Evolutionary conservation across 2,113 vertebrate genomes (phyloP), one percentile per base, ranked within the genome.

Genomic region (Pseudonaja textilis): DNA sequence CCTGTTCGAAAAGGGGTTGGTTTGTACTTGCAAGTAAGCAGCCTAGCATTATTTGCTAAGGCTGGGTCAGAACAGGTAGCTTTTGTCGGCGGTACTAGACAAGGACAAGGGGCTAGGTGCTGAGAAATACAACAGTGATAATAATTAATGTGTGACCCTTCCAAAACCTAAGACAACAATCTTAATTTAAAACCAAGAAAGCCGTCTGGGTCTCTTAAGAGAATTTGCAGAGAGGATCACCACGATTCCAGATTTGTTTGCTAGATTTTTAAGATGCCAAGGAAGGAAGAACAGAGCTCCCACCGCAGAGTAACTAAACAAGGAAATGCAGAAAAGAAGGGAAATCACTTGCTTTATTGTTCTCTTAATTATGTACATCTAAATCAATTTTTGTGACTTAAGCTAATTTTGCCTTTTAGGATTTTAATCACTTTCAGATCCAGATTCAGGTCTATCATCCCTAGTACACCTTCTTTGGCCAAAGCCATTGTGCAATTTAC

Each of bases 311-410:
- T 26, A 64, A 55, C 69, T 45, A 42, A 64, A 91, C 2, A 89
- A 26, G 55, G 0, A 0, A 47, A 89, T n/a, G 10, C 26, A 11
- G 29, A 57, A 26, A 39, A 34, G 54, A 91, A 14, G 0, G 0
- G 6, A 12, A 0, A 0, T 2, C 0, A 69, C 29, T 74, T 42
- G 50, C 90, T 85, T 89, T 2, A 0, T 52, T 50, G 0, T 29
- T 90, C 94, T 89, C 91, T 50, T 92, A 34, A 59, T 29, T 14
- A 3, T 9, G 4, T 26, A 18, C 23, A 59, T 47, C 4, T 4
- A 34, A 25, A 81, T 57, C 25, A 18, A 45, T 45, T 74, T 9
- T 26, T 22, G 12, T 7, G 14, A 39, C 16, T 3, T 87, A 50
- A 59, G 20, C 89, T 59, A 52, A 54, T 56, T 91, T 69, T 59